These are phyloP conservation scores for Saccostrea glomerata DNA, from an alignment of 1,140 invertebrate species.

Conservation along the genomic window DNA sequence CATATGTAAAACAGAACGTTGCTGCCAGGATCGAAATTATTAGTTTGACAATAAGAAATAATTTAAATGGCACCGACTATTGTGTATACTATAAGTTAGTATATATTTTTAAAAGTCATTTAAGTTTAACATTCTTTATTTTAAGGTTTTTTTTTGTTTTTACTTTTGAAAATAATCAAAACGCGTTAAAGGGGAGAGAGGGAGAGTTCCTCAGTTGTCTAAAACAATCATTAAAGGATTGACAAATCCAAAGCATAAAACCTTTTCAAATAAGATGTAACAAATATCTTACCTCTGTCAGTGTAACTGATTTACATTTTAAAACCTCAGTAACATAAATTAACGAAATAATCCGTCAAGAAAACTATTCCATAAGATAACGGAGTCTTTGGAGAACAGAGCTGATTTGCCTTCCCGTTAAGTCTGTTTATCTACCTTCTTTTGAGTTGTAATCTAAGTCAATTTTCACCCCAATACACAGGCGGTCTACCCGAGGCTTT, in stretches of 20 bases:
- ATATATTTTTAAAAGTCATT: no score
- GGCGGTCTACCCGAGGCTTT: conserved; percentile 9
- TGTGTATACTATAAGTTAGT: not conserved
- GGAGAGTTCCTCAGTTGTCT: not conserved
- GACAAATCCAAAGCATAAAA: no score
- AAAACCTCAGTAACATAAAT: conserved; percentile 2
- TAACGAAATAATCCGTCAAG: not conserved
- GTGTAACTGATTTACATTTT: not conserved
- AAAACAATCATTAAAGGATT: not conserved
- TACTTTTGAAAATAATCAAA: no score
- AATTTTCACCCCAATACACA: conserved; percentile 28
- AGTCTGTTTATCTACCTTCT: conserved; percentile 6
- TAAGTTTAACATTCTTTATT: no score
- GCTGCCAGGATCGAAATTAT: not conserved
- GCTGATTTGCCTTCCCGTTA: not conserved
- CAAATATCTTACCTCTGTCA: not conserved
- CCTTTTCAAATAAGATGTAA: not conserved
- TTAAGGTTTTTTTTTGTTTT: no score
- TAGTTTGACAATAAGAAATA: not conserved
- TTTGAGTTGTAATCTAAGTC: not conserved
- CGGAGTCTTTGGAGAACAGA: not conserved
- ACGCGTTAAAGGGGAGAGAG: no score
- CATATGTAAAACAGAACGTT: not conserved
- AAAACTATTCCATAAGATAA: not conserved
- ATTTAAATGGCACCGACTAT: not conserved